Evolutionary conservation across 1,140 invertebrate species (phyloP).

Genomic region (Pemphigus obesinymphae): DNA sequence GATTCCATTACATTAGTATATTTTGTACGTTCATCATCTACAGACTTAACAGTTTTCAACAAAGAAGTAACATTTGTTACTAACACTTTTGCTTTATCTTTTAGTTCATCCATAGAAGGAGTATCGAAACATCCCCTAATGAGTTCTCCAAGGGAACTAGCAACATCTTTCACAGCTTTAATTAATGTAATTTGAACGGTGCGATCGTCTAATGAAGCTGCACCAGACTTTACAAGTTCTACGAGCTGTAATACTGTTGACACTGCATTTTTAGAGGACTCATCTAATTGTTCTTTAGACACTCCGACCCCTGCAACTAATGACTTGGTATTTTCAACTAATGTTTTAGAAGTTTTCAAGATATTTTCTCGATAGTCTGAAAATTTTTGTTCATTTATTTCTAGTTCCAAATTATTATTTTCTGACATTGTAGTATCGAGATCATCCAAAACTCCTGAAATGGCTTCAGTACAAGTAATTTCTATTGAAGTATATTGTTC

Average conservation of each 20-base stretch:
- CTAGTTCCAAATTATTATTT: conserved; percentile 95
- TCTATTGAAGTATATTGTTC: conserved; percentile 35
- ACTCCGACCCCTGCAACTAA: conserved; percentile 89
- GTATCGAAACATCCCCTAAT: conserved; percentile 85
- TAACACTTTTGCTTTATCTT: conserved; percentile 99
- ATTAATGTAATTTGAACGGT: conserved; percentile 97
- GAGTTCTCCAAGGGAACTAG: conserved; percentile 88
- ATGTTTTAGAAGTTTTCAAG: conserved; percentile 93
- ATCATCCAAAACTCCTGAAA: conserved; percentile 96
- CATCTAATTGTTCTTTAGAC: conserved; percentile 91
- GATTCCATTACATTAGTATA: conserved; percentile 95
- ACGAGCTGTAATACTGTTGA: conserved; percentile 93
- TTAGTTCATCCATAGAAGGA: conserved; percentile 93
- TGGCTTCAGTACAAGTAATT: conserved; percentile 59
- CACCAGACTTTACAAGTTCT: conserved; percentile 94
- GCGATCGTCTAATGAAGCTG: conserved; percentile 87
- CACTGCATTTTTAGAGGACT: conserved; percentile 94
- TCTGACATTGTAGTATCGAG: conserved; percentile 99
- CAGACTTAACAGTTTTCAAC: conserved; percentile 98
- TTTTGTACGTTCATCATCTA: conserved; percentile 95
- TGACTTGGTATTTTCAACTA: conserved; percentile 99
- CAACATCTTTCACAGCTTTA: conserved; percentile 97
- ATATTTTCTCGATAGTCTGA: conserved; percentile 92
- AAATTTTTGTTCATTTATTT: conserved; percentile 85
- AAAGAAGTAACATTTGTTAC: conserved; percentile 97